Evolutionary conservation across 92 coral and sea anemone species (phyloP), one percentile per base, ranked within the genome.

Genomic region (Porites divaricata): DNA sequence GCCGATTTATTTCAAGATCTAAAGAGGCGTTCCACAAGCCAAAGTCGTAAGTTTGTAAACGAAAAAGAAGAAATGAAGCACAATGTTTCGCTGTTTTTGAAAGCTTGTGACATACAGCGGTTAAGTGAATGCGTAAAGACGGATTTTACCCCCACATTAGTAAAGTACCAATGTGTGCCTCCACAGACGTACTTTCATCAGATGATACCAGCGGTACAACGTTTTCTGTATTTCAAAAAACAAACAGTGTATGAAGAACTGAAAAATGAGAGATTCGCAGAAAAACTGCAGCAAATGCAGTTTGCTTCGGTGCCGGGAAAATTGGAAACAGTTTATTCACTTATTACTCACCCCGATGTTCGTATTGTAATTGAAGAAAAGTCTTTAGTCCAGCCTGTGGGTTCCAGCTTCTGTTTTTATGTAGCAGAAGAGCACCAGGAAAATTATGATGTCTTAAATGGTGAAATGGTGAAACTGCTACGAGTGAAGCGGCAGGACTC

Each of bases 191-290:
- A 93, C 72, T 92, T 95, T 77, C 92, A 91, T 74, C 77, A 72
- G 41, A 78, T 92, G 54, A 81, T 95, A 9, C 97, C 98, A 65
- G 86, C 78, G 68, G 83, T 92, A 4, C 98, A 95, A 56, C 92
- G 95, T 12, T 91, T 86, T 77, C 59, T 95, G 65, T 78, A 87
- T 83, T 21, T 49, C 76, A 63, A 71, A 67, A 54, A 76, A 26
- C 81, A 59, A 15, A 75, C 77, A 0, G 76, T 64, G 50, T 89
- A 95, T 85, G 71, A 67, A 5, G 86, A 87, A 65, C 89, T 89
- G 8, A 83, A 83, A 66, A 84, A 64, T 15, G 63, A 86, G 20
- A 83, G 85, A 9, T 84, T 91, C 41, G 81, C 85, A 24, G 77
- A 75, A 35, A 76, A 79, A 70, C 91, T 93, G 28, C 52, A 75